These are phyloP conservation scores for Drosophila navojoa DNA, from an alignment of 1,140 invertebrate genomes.

Conservation along the genomic window DNA sequence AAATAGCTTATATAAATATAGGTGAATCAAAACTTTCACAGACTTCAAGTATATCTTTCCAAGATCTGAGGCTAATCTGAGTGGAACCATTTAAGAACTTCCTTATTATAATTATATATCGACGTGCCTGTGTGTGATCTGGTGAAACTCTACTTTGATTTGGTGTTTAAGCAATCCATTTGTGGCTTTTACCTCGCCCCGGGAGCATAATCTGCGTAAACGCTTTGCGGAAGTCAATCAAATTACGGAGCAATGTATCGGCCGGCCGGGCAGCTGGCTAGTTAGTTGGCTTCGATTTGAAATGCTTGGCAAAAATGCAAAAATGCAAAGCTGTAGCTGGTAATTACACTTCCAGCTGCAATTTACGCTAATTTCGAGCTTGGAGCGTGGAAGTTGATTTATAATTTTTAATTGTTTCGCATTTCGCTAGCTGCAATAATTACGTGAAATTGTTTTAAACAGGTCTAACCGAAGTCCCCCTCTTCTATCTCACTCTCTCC, in stretches of 20 bases:
- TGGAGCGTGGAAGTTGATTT: slow-evolving; percentile 39
- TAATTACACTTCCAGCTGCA: slow-evolving; percentile 53
- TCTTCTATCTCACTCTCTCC: not conserved
- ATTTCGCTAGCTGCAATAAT: slow-evolving; percentile 37
- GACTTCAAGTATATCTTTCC: no score
- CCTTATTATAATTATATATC: not conserved
- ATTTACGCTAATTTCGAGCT: slow-evolving; percentile 48
- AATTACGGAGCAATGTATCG: slow-evolving; percentile 50
- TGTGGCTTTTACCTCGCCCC: slow-evolving; percentile 35
- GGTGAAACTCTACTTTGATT: slow-evolving; percentile 38
- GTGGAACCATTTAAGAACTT: no score
- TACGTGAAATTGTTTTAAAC: slow-evolving; percentile 40
- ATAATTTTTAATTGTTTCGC: slow-evolving; percentile 53
- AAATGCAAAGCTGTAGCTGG: slow-evolving; percentile 38
- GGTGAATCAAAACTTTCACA: no score
- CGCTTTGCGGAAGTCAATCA: slow-evolving; percentile 56
- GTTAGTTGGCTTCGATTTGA: slow-evolving; percentile 32
- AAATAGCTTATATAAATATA: no score
- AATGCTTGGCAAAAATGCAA: slow-evolving; percentile 22
- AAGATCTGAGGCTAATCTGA: no score
- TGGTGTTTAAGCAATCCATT: slow-evolving; percentile 26
- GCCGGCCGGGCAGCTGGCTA: not conserved
- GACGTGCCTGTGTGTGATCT: not conserved
- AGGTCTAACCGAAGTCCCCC: slow-evolving; percentile 4
- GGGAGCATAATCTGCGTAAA: slow-evolving; percentile 58